A percentile compares a stretch with the other conserved stretches of the same genome.
phyloP scores from a whole-genome alignment of 2,113 vertebrate genomes.

The Catharus minimus region DNA sequence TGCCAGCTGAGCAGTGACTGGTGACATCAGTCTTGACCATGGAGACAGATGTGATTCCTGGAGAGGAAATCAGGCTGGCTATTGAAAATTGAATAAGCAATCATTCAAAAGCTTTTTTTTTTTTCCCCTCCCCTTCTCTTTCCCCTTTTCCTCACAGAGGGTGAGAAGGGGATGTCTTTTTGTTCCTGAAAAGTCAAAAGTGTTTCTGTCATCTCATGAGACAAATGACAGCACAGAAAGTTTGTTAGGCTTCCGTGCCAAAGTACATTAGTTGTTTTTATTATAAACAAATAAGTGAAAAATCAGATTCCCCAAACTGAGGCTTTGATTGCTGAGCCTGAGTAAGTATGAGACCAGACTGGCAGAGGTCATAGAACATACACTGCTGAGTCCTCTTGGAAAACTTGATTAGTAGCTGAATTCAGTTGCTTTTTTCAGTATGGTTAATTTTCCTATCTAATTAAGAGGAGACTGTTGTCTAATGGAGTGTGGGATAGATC shows the following conservation, averaged over 20 bases:
- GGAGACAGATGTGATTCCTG: not conserved
- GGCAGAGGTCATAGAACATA: not conserved
- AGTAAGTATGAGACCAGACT: not conserved
- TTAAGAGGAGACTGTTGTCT: not conserved
- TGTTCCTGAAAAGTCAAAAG: not conserved
- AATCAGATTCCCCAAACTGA: not conserved
- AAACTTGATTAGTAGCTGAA: not conserved
- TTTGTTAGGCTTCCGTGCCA: not conserved
- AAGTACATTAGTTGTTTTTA: not conserved
- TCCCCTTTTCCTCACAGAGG: not conserved
- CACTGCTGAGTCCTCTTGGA: not conserved
- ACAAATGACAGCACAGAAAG: not conserved
- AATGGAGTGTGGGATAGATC: not conserved
- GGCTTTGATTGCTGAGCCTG: not conserved
- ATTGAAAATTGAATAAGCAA: not conserved
- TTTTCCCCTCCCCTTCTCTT: not conserved
- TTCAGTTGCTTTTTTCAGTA: not conserved
- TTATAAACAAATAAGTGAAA: slow-evolving; percentile 6
- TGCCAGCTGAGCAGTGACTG: not conserved
- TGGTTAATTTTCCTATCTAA: not conserved
- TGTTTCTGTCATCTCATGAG: not conserved
- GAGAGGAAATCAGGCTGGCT: not conserved
- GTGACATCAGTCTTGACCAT: not conserved
- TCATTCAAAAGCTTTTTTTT: not conserved
- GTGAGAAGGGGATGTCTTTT: not conserved